A percentile compares a stretch with the other conserved stretches of the same genome.
Conservation (phyloP, 2,113 vertebrate species). For the Notothenia rossii region DNA sequence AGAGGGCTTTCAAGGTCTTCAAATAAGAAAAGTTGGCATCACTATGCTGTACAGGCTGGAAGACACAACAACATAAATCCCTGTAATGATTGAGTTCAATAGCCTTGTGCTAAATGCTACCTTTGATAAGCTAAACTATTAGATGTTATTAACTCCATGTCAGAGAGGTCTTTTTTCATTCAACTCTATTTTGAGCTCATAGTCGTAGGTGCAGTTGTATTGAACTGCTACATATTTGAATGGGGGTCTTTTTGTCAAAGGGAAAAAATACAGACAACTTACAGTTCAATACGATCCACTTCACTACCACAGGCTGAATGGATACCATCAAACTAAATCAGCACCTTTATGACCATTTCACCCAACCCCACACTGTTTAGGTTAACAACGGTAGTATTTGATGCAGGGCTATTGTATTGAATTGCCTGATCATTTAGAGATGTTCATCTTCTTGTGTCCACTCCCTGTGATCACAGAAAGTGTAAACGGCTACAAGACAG, state of each 20-base stretch:
- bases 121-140: constrained; percentile 1
- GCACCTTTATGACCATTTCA: neutral
- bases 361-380: neutral
- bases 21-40: constrained; percentile 1
- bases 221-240: constrained; percentile 7
- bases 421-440: neutral
- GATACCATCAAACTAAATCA: neutral
- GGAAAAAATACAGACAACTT: neutral
- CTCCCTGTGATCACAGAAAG: neutral
- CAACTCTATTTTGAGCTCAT: neutral
- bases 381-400: neutral
- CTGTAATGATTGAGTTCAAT: constrained; percentile 13
- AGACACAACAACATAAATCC: constrained; percentile 3
- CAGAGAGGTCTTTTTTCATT: neutral
- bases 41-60: neutral
- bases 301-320: neutral
- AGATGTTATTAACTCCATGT: neutral
- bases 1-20: neutral
- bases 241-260: neutral
- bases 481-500: neutral
- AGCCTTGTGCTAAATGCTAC: neutral
- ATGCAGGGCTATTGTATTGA: neutral
- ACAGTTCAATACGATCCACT: neutral
- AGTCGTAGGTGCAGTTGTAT: neutral
- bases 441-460: neutral